Evolutionary conservation across 1,140 invertebrate genomes (phyloP).

Genomic region (Trichonephila clavipes): DNA sequence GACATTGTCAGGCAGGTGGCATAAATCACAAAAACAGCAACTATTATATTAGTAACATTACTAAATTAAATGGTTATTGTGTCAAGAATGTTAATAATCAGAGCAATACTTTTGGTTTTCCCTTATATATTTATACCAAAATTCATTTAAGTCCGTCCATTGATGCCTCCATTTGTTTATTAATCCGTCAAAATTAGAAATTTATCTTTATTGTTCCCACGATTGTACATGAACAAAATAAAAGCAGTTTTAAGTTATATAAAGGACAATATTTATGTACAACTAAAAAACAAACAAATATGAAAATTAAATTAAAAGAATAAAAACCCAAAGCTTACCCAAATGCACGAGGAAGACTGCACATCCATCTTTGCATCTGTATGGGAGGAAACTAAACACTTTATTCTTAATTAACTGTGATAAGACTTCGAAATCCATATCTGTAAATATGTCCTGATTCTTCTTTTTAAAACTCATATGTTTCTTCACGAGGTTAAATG

Average conservation of each 20-base stretch:
- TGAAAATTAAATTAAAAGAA: not conserved
- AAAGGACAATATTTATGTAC: not conserved
- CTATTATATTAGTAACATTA: no score
- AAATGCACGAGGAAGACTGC: conserved; percentile 23
- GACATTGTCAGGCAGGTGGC: no score
- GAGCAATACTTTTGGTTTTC: no score
- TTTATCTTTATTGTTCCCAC: no score
- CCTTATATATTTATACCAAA: no score
- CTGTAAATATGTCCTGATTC: conserved; percentile 43
- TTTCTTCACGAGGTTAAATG: conserved; percentile 52
- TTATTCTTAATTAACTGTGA: not conserved
- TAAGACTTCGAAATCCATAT: conserved; percentile 36
- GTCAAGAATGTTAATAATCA: no score
- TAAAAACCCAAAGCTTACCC: not conserved
- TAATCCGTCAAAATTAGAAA: no score
- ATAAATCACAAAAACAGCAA: no score
- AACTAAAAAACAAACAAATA: not conserved
- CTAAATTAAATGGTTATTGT: no score
- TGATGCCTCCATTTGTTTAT: no score
- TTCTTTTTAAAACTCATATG: conserved; percentile 52
- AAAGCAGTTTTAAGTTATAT: not conserved
- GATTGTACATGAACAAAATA: no score
- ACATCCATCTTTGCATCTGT: conserved; percentile 53
- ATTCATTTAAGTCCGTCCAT: no score
- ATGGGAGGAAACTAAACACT: conserved; percentile 36